Conservation (phyloP, 1,140 invertebrate species). For the Cherax quadricarinatus region DNA sequence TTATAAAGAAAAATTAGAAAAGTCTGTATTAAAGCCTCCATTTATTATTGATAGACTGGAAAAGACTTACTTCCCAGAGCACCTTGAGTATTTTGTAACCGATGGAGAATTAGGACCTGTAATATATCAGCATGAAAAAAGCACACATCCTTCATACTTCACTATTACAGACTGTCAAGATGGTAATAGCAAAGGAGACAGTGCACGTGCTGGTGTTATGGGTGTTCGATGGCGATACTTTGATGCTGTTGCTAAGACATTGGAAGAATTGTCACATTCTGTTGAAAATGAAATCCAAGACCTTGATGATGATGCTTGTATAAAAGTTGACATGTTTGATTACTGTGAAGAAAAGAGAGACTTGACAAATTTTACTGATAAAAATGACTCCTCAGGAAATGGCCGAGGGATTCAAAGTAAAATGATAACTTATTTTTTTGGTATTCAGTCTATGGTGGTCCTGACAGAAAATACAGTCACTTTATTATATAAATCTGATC, state of each 20-base stretch:
- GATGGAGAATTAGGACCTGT: slow-evolving; percentile 38
- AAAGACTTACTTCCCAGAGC: slow-evolving; percentile 61
- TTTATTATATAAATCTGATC: slow-evolving; percentile 22
- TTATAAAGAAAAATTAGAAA: slow-evolving; percentile 61
- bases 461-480: slow-evolving; percentile 12
- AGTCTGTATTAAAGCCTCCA: slow-evolving; percentile 58
- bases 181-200: neutral
- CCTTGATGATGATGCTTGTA: slow-evolving; percentile 40
- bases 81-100: slow-evolving; percentile 56
- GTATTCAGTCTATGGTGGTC: slow-evolving; percentile 39
- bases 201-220: slow-evolving; percentile 16
- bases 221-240: slow-evolving; percentile 58
- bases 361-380: slow-evolving; percentile 35
- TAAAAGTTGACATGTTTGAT: slow-evolving; percentile 42
- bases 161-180: slow-evolving; percentile 25
- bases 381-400: neutral
- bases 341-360: slow-evolving; percentile 58
- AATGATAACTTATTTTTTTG: slow-evolving; percentile 59
- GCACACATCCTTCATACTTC: slow-evolving; percentile 46
- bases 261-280: slow-evolving; percentile 37
- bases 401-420: slow-evolving; percentile 29
- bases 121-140: slow-evolving; percentile 43
- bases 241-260: slow-evolving; percentile 56
- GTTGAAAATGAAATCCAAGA: slow-evolving; percentile 39
- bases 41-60: slow-evolving; percentile 51